Evolutionary conservation across 2,888 invertebrate genomes (phyloP).

Genomic region (Parthenolecanium corni): DNA sequence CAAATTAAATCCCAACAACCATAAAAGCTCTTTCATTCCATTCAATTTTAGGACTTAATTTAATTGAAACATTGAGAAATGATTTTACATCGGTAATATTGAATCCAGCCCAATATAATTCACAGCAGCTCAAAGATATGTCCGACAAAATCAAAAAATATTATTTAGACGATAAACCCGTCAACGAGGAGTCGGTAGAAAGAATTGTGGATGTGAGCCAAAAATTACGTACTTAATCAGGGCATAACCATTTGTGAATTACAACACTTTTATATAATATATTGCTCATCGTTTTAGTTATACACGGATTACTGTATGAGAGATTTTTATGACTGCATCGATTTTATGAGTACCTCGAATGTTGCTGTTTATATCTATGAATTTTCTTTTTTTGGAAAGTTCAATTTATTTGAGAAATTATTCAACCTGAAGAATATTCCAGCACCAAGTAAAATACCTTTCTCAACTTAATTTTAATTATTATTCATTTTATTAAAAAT

Average conservation of each 20-base stretch:
- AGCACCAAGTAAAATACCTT: too few species aligned
- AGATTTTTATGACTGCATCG: neutral
- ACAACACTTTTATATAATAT: too few species aligned
- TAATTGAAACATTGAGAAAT: neutral
- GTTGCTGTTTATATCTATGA: neutral
- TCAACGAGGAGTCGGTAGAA: neutral
- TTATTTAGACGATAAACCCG: neutral
- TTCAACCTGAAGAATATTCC: too few species aligned
- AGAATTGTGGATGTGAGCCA: neutral
- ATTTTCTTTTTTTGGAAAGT: neutral
- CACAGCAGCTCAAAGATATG: too few species aligned
- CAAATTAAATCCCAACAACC: too few species aligned
- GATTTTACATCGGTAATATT: too few species aligned
- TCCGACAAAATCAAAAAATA: neutral
- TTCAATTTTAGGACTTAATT: too few species aligned
- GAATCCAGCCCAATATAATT: too few species aligned
- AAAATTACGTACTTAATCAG: too few species aligned
- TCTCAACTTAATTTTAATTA: too few species aligned
- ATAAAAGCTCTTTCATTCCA: too few species aligned
- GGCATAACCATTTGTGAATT: neutral
- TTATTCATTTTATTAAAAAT: too few species aligned
- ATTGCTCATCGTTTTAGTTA: neutral
- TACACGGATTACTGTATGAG: neutral
- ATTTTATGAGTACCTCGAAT: neutral
- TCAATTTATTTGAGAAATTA: neutral